These are phyloP conservation scores for Plecturocebus donacophilus DNA, from an alignment of 2,113 vertebrate genomes.

Conservation along the genomic window DNA sequence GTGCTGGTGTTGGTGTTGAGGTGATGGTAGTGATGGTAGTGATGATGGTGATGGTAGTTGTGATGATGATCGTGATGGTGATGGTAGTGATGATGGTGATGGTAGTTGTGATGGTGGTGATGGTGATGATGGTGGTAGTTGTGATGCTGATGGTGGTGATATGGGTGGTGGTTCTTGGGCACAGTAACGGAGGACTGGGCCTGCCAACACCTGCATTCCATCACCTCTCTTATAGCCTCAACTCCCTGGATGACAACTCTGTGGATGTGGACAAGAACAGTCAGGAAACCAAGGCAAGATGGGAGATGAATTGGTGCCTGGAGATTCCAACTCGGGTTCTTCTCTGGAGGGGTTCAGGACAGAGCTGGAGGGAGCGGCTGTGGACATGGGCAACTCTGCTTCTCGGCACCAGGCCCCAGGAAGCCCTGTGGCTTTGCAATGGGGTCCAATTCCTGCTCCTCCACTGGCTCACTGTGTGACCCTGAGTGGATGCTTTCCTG, in stretches of 20 bases:
- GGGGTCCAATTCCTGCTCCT: neutral
- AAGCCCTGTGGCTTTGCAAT: neutral
- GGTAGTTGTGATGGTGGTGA: too few species aligned
- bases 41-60: fast-evolving
- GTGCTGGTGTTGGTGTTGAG: fast-evolving
- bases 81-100: fast-evolving
- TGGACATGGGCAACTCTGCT: neutral
- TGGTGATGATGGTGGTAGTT: neutral
- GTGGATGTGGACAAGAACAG: conserved; percentile 74
- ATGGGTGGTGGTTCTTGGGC: conserved; percentile 61
- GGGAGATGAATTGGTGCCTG: neutral
- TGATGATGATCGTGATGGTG: fast-evolving
- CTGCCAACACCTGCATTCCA: neutral
- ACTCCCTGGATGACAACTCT: conserved; percentile 89
- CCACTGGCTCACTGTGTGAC: neutral
- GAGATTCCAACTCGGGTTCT: neutral
- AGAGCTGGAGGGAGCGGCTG: neutral
- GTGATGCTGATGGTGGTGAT: neutral
- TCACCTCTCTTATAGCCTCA: conserved; percentile 83
- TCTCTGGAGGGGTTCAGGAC: neutral
- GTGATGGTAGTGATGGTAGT: neutral
- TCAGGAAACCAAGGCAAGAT: conserved; percentile 58
- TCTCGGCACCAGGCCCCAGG: neutral
- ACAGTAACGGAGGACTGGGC: conserved; percentile 21
- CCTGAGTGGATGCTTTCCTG: neutral